These are phyloP conservation scores for Agriotes lineatus DNA, from an alignment of 2,888 invertebrate species.

Conservation along the genomic window DNA sequence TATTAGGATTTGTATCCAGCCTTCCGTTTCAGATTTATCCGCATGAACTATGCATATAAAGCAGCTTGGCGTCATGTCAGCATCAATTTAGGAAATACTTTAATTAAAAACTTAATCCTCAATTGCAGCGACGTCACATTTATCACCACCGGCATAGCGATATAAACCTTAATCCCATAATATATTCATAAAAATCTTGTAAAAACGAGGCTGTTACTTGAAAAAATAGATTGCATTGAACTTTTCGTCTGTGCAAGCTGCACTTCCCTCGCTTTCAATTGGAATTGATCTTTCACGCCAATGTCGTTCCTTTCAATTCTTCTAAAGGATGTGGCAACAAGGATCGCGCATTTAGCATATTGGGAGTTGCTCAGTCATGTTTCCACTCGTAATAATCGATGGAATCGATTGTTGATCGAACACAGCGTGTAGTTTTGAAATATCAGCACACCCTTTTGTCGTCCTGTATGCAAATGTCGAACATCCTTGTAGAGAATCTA, in stretches of 20 bases:
- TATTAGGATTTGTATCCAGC: slow-evolving; percentile 4
- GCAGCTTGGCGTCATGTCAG: background rate
- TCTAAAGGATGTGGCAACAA: background rate
- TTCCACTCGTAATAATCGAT: background rate
- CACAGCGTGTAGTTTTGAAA: background rate
- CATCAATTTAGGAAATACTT: background rate
- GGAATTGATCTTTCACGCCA: slow-evolving; percentile 8
- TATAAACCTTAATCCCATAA: too few relatives aligned
- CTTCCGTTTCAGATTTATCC: background rate
- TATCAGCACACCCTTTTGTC: background rate
- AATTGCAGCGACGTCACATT: too few relatives aligned
- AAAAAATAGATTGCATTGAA: too few relatives aligned
- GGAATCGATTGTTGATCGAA: background rate
- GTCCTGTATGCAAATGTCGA: too few relatives aligned
- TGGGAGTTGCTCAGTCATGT: background rate
- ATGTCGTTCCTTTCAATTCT: background rate
- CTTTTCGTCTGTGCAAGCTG: background rate
- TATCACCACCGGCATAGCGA: too few relatives aligned
- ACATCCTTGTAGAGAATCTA: too few relatives aligned
- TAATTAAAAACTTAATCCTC: background rate
- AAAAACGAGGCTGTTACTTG: too few relatives aligned
- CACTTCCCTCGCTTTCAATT: slow-evolving; percentile 12
- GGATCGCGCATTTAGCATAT: background rate
- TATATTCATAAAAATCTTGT: too few relatives aligned
- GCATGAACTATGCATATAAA: background rate